phyloP scores from a whole-genome alignment of 2,888 invertebrate species.

The Microplitis deprimator region DNA sequence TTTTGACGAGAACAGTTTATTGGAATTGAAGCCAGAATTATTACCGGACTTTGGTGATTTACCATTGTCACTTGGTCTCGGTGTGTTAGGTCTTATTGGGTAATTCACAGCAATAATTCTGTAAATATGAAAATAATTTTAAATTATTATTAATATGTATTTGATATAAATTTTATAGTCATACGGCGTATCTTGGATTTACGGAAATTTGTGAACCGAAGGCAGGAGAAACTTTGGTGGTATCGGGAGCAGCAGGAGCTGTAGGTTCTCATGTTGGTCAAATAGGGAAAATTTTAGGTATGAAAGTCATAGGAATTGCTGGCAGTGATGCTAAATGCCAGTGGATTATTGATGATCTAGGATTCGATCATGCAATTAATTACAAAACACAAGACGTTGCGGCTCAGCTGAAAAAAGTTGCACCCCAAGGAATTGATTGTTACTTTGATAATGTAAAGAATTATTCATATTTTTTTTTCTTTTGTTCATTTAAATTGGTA shows the following conservation, averaged over 20 bases:
- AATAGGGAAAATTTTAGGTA: conserved; percentile 81
- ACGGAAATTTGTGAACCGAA: conserved; percentile 81
- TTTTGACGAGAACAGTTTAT: fast-evolving
- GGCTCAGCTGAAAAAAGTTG: conserved; percentile 75
- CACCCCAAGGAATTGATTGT: conserved; percentile 82
- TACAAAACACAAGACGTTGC: conserved; percentile 78
- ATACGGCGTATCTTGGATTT: conserved; percentile 84
- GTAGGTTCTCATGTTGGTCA: conserved; percentile 86
- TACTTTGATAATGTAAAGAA: conserved; percentile 83
- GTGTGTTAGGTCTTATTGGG: conserved; percentile 82
- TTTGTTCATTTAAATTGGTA: conserved; percentile 35
- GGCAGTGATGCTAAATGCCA: conserved; percentile 81
- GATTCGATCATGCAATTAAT: conserved; percentile 81
- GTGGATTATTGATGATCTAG: conserved; percentile 78
- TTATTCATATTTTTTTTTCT: conserved; percentile 35
- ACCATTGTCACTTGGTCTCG: conserved; percentile 78
- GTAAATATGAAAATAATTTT: background rate
- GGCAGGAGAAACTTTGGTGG: conserved; percentile 81
- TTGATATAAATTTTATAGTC: conserved; percentile 70
- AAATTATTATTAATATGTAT: background rate
- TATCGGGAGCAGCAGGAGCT: conserved; percentile 84
- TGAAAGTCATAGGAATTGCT: conserved; percentile 81
- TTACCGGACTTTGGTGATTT: conserved; percentile 76
- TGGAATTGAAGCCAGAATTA: conserved; percentile 61
- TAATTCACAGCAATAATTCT: conserved; percentile 60